Conservation (phyloP, 2,797 vertebrate genomes). For the Coregonus suidteri region DNA sequence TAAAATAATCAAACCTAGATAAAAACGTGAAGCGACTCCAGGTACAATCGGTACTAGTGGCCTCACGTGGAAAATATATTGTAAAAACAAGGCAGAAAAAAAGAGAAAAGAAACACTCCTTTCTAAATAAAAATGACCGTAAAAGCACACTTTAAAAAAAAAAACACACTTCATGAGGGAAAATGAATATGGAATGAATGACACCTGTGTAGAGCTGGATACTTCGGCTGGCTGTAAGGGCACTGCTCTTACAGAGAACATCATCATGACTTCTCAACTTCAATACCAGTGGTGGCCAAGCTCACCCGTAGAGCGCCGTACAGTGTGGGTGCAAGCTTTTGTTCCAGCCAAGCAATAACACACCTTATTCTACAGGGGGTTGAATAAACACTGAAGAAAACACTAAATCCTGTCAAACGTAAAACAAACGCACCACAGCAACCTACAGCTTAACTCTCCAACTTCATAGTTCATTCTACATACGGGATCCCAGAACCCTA, state of each 20-base stretch:
- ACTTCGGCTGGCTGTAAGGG: conserved; percentile 6
- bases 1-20: conserved; percentile 27
- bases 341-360: background rate
- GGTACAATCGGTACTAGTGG: background rate
- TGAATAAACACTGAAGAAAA: background rate
- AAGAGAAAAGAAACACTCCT: conserved; percentile 15
- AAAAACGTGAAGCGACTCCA: conserved; percentile 32
- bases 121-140: conserved; percentile 4
- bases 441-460: conserved; percentile 56
- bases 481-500: conserved; percentile 41
- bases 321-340: background rate
- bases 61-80: background rate
- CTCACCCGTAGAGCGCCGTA: no score
- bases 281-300: background rate
- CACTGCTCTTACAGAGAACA: background rate
- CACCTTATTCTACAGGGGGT: background rate
- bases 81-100: conserved; percentile 45
- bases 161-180: conserved; percentile 3
- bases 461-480: conserved; percentile 28
- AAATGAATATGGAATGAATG: background rate
- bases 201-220: background rate
- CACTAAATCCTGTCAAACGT: conserved; percentile 7
- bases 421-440: conserved; percentile 63
- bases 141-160: conserved; percentile 24
- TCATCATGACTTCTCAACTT: background rate